Evolutionary conservation across 2,888 invertebrate species (phyloP).

Genomic region (Drosophila mayaguana): DNA sequence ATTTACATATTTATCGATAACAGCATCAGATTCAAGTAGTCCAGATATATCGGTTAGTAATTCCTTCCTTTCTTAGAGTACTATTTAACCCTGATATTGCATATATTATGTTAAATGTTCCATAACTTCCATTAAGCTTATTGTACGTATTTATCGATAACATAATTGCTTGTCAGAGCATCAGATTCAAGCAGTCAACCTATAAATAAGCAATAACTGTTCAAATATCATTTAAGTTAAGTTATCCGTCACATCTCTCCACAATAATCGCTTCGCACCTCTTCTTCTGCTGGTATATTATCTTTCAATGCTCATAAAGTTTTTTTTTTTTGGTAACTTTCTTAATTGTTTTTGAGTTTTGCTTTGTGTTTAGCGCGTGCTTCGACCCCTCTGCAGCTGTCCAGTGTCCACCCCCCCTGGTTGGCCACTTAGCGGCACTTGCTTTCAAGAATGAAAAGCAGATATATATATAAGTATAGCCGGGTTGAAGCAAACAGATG

Average conservation of each 20-base stretch:
- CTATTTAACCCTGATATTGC: no score
- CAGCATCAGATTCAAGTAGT: no score
- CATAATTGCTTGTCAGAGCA: not conserved
- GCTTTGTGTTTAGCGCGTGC: constrained; percentile 65
- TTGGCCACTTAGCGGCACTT: constrained; percentile 75
- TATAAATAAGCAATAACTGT: not conserved
- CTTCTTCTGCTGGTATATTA: constrained; percentile 19
- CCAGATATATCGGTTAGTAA: no score
- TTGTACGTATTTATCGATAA: not conserved
- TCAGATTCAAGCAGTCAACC: not conserved
- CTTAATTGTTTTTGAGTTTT: constrained; percentile 45
- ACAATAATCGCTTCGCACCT: constrained; percentile 6
- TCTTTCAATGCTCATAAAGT: constrained; percentile 24
- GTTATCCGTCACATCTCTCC: not conserved
- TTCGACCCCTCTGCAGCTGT: constrained; percentile 39
- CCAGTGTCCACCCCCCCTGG: constrained; percentile 43
- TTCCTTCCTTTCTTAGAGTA: no score
- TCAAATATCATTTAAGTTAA: constrained; percentile 1
- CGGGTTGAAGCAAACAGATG: constrained; percentile 13
- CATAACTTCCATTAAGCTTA: no score
- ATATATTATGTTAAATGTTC: no score
- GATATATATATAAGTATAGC: constrained; percentile 23
- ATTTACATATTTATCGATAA: no score
- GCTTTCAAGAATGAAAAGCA: constrained; percentile 60
- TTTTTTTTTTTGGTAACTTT: constrained; percentile 23